Evolutionary conservation across 92 coral and sea anemone species (phyloP).

Genomic region (Chrysogorgia sp.): DNA sequence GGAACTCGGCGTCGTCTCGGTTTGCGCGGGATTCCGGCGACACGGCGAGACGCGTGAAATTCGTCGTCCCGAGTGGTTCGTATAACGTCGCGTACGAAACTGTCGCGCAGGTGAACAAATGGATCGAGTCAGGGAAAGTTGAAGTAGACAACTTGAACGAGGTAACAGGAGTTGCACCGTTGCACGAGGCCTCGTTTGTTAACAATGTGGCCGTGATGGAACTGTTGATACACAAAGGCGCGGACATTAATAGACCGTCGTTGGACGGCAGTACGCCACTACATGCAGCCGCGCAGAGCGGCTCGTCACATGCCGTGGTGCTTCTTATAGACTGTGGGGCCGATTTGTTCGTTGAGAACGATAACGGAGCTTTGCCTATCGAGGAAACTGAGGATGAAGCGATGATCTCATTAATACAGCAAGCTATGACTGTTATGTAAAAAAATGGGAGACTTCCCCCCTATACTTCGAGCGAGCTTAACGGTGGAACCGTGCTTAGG

Average conservation of each 20-base stretch:
- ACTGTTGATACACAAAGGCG: slow-evolving; percentile 74
- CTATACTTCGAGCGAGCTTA: no score
- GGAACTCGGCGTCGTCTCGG: slow-evolving; percentile 17
- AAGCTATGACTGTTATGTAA: slow-evolving; percentile 86
- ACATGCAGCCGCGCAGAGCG: slow-evolving; percentile 86
- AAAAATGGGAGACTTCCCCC: no score
- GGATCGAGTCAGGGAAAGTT: slow-evolving; percentile 46
- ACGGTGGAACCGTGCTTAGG: background rate
- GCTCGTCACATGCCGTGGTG: slow-evolving; percentile 61
- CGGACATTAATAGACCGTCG: slow-evolving; percentile 93
- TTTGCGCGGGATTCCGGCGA: slow-evolving; percentile 2
- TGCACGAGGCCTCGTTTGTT: slow-evolving; percentile 82
- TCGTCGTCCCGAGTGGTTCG: slow-evolving; percentile 40
- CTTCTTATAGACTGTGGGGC: slow-evolving; percentile 83
- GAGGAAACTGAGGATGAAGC: slow-evolving; percentile 70
- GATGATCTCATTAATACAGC: slow-evolving; percentile 61
- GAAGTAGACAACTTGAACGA: slow-evolving; percentile 78
- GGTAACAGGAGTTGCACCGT: slow-evolving; percentile 71
- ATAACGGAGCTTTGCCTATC: slow-evolving; percentile 79
- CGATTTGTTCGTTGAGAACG: slow-evolving; percentile 88
- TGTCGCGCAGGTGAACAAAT: slow-evolving; percentile 35
- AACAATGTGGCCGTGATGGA: slow-evolving; percentile 73
- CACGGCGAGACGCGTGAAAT: slow-evolving; percentile 33
- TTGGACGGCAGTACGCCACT: slow-evolving; percentile 89
- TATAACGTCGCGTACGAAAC: slow-evolving; percentile 34